Evolutionary conservation across 2,113 vertebrate species (phyloP), one percentile per base, ranked within the genome.

Genomic region (Gallinago jamesoni): DNA sequence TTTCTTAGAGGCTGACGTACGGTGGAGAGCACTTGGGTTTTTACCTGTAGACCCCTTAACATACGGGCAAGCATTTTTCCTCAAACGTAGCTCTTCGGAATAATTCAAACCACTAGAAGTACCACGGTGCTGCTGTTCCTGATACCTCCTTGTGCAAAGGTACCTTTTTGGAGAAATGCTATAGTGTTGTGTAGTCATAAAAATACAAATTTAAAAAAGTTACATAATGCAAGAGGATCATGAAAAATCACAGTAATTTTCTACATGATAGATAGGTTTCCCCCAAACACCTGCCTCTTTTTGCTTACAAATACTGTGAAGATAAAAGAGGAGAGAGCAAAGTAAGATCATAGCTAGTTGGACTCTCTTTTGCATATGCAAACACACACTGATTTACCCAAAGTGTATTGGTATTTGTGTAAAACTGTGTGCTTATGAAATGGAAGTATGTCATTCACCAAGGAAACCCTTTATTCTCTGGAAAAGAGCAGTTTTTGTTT

Each of bases 361-460:
- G 33, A 80, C 66, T 75, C 30, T 81, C 45, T 72, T 96, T 90
- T 94, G 86, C 86, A 84, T 89, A 87, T 77, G 57, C 66, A 96
- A 92, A 89, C 83, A 83, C n/a, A 31, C 33, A 23, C 18, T 45
- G 69, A 92, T 88, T 93, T 96, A 92, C 74, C 39, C 53, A 30
- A 63, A 82, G 70, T 93, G 17, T 92, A 31, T 83, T 94, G 84
- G 14, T 94, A 59, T 94, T 94, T 95, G 64, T 89, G 64, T 89
- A 57, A 89, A 93, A 83, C 64, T 66, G 87, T 82, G 74, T 86
- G 72, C 73, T 84, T 68, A 77, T 48, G 78, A 89, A 95, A 70
- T 87, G 59, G 25, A 92, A 89, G 59, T 60, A 33, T 84, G 56
- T 81, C 48, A 84, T 92, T 94, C n/a, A 14, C 50, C 50, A 84